Evolutionary conservation across 2,888 invertebrate species (phyloP), one percentile per base, ranked within the genome.

Genomic region (Petrophora chlorosata): DNA sequence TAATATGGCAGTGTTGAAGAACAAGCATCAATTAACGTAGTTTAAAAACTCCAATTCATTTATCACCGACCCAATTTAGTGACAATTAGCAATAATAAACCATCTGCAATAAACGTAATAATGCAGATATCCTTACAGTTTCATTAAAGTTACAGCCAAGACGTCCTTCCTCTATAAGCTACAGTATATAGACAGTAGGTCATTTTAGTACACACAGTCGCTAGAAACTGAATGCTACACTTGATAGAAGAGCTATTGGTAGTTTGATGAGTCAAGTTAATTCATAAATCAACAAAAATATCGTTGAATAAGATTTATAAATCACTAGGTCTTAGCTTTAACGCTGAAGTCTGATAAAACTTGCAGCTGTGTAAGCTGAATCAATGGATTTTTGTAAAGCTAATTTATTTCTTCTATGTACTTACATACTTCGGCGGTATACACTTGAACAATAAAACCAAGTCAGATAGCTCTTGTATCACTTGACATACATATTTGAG

Each of bases 401-500:
- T 39, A 0, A 5, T 15, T n/a, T 4, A 67, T 65, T 67, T 63
- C 58, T 10, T 25, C 8, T 19, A 8, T 14, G 8, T 10, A 10
- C 9, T 4, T 15, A 34, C 10, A 13, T 7, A n/a, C 33, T 28
- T 34, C 22, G 32, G 38, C 22, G n/a, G 63, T 58, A 56, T 60
- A 59, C 62, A 81, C 78, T 80, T 73, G 80, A 79, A 82, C 82
- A 83, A 82, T 84, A 85, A 85, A 84, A 82, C 55, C 75, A 67
- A 77, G 68, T 71, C 55, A 62, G 68, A 76, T 73, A 71, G 67
- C 75, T 70, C 78, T 74, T 73, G 79, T 73, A 74, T 71, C 65
- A 76, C 86, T 87, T 87, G 86, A 86, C 85, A 86, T 61, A 86
- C 79, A 79, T 85, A 68, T 65, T 63, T 63, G 47, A 67, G 59